Conservation (phyloP, 2,797 vertebrate species). For the Lacerta viridis region DNA sequence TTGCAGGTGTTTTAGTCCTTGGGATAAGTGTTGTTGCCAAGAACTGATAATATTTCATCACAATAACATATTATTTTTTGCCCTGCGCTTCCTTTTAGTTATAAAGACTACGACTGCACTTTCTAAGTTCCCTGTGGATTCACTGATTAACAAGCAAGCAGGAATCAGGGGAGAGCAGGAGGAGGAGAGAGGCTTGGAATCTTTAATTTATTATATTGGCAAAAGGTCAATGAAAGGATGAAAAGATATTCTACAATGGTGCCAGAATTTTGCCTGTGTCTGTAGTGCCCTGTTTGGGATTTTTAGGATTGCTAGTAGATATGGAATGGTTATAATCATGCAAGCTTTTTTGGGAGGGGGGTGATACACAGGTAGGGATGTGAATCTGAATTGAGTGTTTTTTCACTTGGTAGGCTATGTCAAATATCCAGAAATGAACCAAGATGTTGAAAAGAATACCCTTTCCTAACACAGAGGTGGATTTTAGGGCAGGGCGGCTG, state of each 20-base stretch:
- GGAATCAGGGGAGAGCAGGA: slow-evolving; percentile 10
- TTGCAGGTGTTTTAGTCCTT: not conserved
- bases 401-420: not conserved
- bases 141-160: slow-evolving; percentile 33
- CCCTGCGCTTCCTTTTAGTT: slow-evolving; percentile 47
- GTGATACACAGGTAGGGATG: not conserved
- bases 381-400: not conserved
- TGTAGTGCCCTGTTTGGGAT: not conserved
- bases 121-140: slow-evolving; percentile 13
- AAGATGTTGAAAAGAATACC: not conserved
- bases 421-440: not conserved
- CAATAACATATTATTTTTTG: not conserved
- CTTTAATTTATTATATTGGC: slow-evolving; percentile 28
- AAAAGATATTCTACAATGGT: not conserved
- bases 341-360: not conserved
- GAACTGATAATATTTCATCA: slow-evolving; percentile 51
- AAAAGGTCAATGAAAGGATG: slow-evolving; percentile 26
- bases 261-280: not conserved
- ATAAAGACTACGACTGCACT: slow-evolving; percentile 46
- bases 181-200: slow-evolving; percentile 5
- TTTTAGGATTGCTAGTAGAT: not conserved
- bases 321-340: not conserved
- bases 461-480: not conserved
- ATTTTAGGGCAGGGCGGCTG: too few species aligned
- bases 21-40: slow-evolving; percentile 33